These are phyloP conservation scores for Aphis gossypii DNA, from an alignment of 1,140 invertebrate genomes.

Conservation along the genomic window DNA sequence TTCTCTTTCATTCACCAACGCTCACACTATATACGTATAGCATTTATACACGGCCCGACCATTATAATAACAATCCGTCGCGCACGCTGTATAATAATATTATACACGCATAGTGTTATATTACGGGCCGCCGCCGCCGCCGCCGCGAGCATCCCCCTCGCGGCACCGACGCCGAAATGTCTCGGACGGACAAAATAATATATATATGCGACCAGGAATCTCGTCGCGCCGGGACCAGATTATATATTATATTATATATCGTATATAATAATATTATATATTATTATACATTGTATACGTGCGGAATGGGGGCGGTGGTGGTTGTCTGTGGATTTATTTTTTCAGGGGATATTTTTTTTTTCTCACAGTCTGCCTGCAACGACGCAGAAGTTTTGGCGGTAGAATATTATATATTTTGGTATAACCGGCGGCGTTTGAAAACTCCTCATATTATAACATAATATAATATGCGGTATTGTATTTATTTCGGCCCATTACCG, in stretches of 20 bases:
- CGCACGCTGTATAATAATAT: constrained; percentile 21
- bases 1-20: constrained; percentile 47
- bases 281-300: background rate
- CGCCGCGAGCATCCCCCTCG: background rate
- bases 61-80: constrained; percentile 28
- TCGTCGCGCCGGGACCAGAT: background rate
- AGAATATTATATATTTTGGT: background rate
- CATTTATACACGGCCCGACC: background rate
- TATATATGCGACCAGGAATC: background rate
- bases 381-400: background rate
- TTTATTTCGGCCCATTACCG: background rate
- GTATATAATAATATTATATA: too few species aligned
- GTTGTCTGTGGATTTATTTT: background rate
- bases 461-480: background rate
- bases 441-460: background rate
- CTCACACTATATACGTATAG: background rate
- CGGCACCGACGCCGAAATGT: constrained; percentile 21
- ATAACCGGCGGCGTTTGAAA: background rate
- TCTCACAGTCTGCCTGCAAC: background rate
- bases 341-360: background rate
- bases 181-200: constrained; percentile 5
- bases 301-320: background rate
- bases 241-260: background rate
- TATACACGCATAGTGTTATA: background rate
- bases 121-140: background rate